Evolutionary conservation across 2,113 vertebrate genomes (phyloP), one percentile per base, ranked within the genome.

Genomic region (Callospermophilus lateralis): DNA sequence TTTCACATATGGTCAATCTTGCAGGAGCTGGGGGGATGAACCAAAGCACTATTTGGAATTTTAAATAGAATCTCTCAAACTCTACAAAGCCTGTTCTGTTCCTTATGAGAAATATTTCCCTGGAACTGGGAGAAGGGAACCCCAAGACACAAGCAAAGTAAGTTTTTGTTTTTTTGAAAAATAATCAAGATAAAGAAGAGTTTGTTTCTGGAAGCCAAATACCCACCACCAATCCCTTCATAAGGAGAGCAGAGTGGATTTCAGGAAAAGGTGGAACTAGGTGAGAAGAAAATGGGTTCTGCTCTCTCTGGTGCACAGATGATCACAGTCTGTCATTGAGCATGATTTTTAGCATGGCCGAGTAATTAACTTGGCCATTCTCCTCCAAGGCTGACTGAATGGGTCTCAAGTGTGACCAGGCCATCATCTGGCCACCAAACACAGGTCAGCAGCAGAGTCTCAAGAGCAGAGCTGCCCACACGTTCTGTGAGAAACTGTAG

Each of bases 1-100:
- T 98, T 97, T 95, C 91, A 97, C 87, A 96, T 97, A 85, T 95
- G 96, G 95, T 96, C 97, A 96, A 1, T 94, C 94, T 97, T 97
- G 84, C n/a, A 67, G 93, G 91, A 96, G 65, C 58, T 53, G 26
- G 28, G 58, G 76, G 32, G 55, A 95, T 86, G 92, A 97, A 79
- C 79, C 86, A 30, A 30, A 67, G 67, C n/a, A 42, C 67, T 84
- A 70, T 72, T 63, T 83, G 48, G 89, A 97, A 93, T 98, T 92
- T 97, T 97, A 97, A 97, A 55, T 53, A 97, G 74, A 89, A 67
- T 55, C 20, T n/a, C 84, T 89, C 83, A 13, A 0, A 67, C 48
- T 97, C 84, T 90, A 19, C 86, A 92, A 97, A 90, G 65, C 39
- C 51, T 30, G 1, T 72, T 92, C 45, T 84, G 76, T 93, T 97